Conservation (phyloP, 2,888 invertebrate species). For the Thumatha senex region DNA sequence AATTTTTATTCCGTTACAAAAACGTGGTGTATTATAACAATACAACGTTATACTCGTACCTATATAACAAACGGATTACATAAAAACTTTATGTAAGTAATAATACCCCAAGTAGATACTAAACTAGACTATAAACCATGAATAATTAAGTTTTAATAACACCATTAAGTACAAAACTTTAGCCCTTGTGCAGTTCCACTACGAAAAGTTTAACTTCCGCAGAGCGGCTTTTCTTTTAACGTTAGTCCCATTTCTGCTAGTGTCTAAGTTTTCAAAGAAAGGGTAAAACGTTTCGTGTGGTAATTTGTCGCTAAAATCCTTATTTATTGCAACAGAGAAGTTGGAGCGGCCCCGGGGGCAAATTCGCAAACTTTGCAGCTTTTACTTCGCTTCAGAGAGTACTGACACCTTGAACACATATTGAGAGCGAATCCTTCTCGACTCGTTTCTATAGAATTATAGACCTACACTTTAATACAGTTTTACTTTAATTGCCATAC, state of each 20-base stretch:
- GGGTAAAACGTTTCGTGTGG: constrained; percentile 76
- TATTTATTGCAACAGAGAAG: constrained; percentile 80
- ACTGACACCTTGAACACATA: constrained; percentile 79
- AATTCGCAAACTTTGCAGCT: constrained; percentile 78
- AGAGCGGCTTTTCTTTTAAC: constrained; percentile 28
- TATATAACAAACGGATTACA: too few relatives aligned
- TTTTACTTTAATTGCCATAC: constrained; percentile 36
- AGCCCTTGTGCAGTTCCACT: not conserved
- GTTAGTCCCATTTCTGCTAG: constrained; percentile 63
- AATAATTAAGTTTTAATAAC: not conserved
- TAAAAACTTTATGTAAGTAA: too few relatives aligned
- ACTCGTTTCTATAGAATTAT: constrained; percentile 75
- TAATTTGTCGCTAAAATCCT: constrained; percentile 83
- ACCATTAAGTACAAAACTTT: not conserved
- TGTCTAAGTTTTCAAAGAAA: constrained; percentile 67
- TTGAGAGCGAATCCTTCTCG: constrained; percentile 77
- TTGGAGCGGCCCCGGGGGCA: constrained; percentile 78
- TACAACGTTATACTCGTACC: too few relatives aligned
- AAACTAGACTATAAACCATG: too few relatives aligned
- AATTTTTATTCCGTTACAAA: too few relatives aligned
- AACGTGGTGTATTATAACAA: too few relatives aligned
- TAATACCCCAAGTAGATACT: too few relatives aligned
- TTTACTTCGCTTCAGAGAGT: constrained; percentile 78
- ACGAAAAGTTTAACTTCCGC: constrained; percentile 17
- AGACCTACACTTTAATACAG: constrained; percentile 64